Conservation (phyloP, 2,888 invertebrate species). For the Glomeris marginata region DNA sequence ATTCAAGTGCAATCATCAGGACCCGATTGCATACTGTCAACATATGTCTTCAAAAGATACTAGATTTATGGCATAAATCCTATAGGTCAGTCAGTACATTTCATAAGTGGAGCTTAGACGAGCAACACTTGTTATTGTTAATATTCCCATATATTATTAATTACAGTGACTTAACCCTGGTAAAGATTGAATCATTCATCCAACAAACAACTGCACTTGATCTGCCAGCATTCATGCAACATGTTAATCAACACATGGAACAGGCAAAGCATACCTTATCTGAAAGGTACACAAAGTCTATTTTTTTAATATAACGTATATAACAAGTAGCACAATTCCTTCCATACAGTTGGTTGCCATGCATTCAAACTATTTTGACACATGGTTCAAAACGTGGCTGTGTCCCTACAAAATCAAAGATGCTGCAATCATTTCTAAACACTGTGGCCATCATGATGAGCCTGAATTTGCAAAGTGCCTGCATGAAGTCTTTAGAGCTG, state of each 20-base stretch:
- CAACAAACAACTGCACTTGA: conserved; percentile 49
- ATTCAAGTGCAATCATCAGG: too few species aligned
- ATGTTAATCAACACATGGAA: conserved; percentile 44
- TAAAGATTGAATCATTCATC: conserved; percentile 43
- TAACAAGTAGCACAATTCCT: conserved; percentile 15
- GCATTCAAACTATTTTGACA: conserved; percentile 31
- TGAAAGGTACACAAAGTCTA: conserved; percentile 47
- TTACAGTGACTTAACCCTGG: conserved; percentile 43
- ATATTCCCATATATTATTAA: too few species aligned
- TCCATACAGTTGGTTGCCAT: conserved; percentile 28
- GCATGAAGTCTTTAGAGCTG: conserved; percentile 59
- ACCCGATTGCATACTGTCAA: too few species aligned
- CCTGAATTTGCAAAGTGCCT: conserved; percentile 64
- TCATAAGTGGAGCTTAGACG: too few species aligned
- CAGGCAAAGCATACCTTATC: conserved; percentile 48
- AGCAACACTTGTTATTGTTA: too few species aligned
- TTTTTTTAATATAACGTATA: conserved; percentile 48
- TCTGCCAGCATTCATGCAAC: conserved; percentile 44
- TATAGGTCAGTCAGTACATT: too few species aligned
- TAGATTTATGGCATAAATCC: neutral
- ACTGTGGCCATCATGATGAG: conserved; percentile 78
- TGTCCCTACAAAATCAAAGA: conserved; percentile 49
- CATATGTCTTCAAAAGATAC: too few species aligned
- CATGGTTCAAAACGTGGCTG: conserved; percentile 30
- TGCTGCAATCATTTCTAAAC: conserved; percentile 62